Base-by-base conservation (phyloP, 2,113 vertebrate species). In the Ornithorhynchus anatinus region DNA sequence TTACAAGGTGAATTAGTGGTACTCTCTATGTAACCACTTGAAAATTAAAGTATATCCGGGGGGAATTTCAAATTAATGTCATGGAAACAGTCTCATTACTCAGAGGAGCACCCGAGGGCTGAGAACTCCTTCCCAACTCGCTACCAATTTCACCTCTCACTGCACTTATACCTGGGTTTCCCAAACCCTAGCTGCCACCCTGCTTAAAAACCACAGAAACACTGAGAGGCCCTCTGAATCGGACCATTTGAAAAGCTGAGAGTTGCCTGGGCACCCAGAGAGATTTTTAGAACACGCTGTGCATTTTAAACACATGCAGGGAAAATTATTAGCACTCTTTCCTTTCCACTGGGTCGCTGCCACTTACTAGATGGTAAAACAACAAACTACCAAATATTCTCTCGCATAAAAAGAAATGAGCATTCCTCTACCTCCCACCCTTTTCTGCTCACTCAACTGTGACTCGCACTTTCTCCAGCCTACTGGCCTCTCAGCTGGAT, bases 1-100 rank as follows among this genome's bases (percentile, higher is more conserved):
- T 29, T 42, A 80, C 48, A 61, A 52, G 67, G 59, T 75, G 33
- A 65, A 56, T 25, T 20, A 16, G 53, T 67, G 43, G 50, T 27
- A 32, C 23, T 43, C 59, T 53, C 72, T 52, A 61, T 19, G 32
- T 7, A 77, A n/a, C 35, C 57, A 72, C 35, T 57, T 48, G 12
- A 45, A 79, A 72, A 75, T 50, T 40, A 36, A 64, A 39, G 33
- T 15, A 43, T 51, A 35, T n/a, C n/a, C 14, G 32, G 72, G 0
- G 59, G 38, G 56, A 44, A 19, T 43, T 72, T 17, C 14, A 45
- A 58, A 20, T 11, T 29, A 43, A 5, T 40, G 8, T 19, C 45
- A 71, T 22, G 56, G 37, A 64, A 82, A 52, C 36, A 79, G 20
- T 5, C 1, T 7, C 2, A 3, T 43, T 40, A 29, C 59, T 8